Conservation (phyloP, 2,113 vertebrate genomes). For the Heteronetta atricapilla region DNA sequence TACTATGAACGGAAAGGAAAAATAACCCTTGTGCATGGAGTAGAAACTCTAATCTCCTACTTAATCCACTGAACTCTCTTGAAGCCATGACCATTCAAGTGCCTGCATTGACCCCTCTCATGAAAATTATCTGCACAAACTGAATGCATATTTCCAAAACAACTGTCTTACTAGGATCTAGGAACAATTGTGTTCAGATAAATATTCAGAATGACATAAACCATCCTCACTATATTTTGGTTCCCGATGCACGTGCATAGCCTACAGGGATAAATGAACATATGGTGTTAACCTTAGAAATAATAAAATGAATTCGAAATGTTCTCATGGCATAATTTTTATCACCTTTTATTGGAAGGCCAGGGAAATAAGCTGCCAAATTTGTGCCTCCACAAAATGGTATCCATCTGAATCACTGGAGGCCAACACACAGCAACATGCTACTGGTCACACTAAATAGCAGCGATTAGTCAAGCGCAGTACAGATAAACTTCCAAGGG, state of each 20-base stretch:
- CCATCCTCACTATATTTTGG: background rate
- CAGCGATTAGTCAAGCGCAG: background rate
- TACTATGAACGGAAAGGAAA: background rate
- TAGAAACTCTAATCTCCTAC: background rate
- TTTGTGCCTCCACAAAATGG: background rate
- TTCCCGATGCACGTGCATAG: accelerated
- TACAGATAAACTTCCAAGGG: background rate
- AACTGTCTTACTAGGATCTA: background rate
- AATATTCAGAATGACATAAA: background rate
- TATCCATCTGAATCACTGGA: background rate
- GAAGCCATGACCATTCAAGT: background rate
- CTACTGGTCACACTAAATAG: too few species aligned
- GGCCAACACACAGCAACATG: background rate
- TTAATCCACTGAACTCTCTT: background rate
- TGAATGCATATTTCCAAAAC: background rate
- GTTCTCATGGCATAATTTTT: background rate
- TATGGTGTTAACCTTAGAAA: background rate
- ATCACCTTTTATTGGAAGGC: background rate
- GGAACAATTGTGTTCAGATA: background rate
- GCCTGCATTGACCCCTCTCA: background rate
- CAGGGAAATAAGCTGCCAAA: background rate
- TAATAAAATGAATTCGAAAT: background rate
- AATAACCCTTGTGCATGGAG: background rate
- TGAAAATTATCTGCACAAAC: background rate
- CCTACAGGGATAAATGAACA: background rate